Conservation (phyloP, 2,113 vertebrate species). For the Pogonocichla stellata region DNA sequence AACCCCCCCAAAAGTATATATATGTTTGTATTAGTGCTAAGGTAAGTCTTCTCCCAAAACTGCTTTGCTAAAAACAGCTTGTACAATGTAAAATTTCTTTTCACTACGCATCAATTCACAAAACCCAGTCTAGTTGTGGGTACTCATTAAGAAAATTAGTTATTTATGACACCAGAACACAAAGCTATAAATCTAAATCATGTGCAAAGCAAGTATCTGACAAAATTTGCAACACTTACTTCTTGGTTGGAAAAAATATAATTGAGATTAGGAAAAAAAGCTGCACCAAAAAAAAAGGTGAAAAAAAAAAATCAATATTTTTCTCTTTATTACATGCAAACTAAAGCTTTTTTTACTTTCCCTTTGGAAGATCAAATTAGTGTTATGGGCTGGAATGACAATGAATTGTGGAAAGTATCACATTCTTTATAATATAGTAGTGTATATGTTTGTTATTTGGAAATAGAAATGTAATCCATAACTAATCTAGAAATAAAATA, state of each 20-base stretch:
- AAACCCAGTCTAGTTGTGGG: background rate
- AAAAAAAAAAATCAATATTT: background rate
- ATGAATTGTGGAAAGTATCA: conserved; percentile 26
- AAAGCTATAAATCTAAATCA: background rate
- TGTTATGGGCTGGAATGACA: conserved; percentile 15
- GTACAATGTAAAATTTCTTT: background rate
- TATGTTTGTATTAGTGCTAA: background rate
- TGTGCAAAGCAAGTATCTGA: background rate
- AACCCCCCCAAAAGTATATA: rapidly evolving
- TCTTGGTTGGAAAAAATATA: background rate
- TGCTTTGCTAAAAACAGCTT: background rate
- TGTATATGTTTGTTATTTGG: conserved; percentile 33
- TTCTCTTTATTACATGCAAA: background rate
- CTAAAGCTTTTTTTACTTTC: background rate
- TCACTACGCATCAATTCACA: background rate
- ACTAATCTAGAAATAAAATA: conserved; percentile 68
- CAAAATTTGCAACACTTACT: background rate
- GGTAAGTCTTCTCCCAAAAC: background rate
- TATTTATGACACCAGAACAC: background rate
- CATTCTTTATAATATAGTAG: conserved; percentile 14
- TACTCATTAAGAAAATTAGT: background rate
- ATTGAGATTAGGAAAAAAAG: background rate
- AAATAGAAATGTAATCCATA: conserved; percentile 57
- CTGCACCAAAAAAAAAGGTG: background rate
- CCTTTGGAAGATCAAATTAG: conserved; percentile 30